Evolutionary conservation across 2,888 invertebrate genomes (phyloP).

Genomic region (Phortica magna): DNA sequence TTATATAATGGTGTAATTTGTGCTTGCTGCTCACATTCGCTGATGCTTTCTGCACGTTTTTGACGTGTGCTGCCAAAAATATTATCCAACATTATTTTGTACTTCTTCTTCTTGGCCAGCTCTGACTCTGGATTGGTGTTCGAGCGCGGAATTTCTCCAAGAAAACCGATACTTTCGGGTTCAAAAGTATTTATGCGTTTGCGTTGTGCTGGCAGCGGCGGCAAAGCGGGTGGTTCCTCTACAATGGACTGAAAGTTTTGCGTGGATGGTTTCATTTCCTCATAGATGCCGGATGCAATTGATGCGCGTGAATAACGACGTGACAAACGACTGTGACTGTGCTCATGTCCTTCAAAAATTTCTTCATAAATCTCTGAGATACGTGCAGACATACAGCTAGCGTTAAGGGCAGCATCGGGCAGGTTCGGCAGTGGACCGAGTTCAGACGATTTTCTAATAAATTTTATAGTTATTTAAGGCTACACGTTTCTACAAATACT

Average conservation of each 20-base stretch:
- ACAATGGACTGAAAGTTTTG: constrained; percentile 46
- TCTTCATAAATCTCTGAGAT: constrained; percentile 77
- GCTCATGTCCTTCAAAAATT: constrained; percentile 69
- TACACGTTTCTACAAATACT: neutral
- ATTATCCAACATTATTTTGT: constrained; percentile 71
- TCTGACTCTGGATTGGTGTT: constrained; percentile 77
- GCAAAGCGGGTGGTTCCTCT: constrained; percentile 60
- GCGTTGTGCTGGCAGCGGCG: constrained; percentile 74
- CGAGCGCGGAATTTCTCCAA: constrained; percentile 72
- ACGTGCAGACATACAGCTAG: constrained; percentile 63
- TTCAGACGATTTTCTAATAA: constrained; percentile 56
- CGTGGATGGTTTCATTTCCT: constrained; percentile 76
- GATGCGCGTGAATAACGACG: constrained; percentile 73
- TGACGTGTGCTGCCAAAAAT: constrained; percentile 70
- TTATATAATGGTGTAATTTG: constrained; percentile 49
- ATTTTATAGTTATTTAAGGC: neutral
- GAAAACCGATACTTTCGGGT: constrained; percentile 49
- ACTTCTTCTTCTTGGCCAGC: constrained; percentile 75
- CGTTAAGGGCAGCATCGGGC: constrained; percentile 63
- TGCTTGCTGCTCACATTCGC: constrained; percentile 56
- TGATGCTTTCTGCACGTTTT: constrained; percentile 68
- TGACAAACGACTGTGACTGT: constrained; percentile 44
- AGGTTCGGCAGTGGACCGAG: constrained; percentile 76
- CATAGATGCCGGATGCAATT: constrained; percentile 77
- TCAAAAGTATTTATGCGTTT: constrained; percentile 76